phyloP scores from a whole-genome alignment of 2,888 invertebrate genomes.

The Scotopteryx bipunctaria region DNA sequence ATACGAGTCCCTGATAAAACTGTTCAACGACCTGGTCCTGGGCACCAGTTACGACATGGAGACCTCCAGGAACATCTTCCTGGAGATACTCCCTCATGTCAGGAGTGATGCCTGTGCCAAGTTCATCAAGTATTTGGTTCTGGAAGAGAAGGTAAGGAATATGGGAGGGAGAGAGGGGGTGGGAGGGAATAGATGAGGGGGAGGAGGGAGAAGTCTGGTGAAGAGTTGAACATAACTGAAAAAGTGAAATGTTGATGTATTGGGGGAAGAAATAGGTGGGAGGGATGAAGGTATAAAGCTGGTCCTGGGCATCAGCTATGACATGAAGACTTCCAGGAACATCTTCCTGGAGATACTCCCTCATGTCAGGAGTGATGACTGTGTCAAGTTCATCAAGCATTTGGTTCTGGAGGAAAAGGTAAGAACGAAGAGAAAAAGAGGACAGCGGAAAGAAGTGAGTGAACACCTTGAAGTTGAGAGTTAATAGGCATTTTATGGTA shows the following conservation, averaged over 20 bases:
- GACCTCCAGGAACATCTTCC: constrained; percentile 86
- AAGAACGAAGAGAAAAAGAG: no score
- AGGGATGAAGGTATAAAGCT: no score
- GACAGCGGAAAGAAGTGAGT: no score
- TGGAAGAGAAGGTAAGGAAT: constrained; percentile 70
- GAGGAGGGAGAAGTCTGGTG: no score
- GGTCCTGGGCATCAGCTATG: constrained; percentile 88
- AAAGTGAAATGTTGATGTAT: no score
- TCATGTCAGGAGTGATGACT: constrained; percentile 86
- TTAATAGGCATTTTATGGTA: no score
- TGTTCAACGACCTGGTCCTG: constrained; percentile 83
- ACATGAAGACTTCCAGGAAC: constrained; percentile 86
- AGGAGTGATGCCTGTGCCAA: constrained; percentile 86
- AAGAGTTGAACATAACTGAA: no score
- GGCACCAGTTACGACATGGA: constrained; percentile 90
- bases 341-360: constrained; percentile 89
- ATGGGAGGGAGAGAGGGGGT: no score
- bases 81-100: constrained; percentile 88
- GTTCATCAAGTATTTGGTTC: constrained; percentile 85
- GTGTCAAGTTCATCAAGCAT: constrained; percentile 86
- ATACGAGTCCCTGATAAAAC: constrained; percentile 61
- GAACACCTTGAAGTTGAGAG: no score
- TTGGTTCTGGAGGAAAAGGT: constrained; percentile 83
- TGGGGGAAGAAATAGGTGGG: no score
- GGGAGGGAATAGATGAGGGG: no score